Percentiles rank a stretch among this genome's conserved stretches.
Evolutionary conservation across 2,113 vertebrate species (phyloP).

Genomic region (Scortum barcoo): DNA sequence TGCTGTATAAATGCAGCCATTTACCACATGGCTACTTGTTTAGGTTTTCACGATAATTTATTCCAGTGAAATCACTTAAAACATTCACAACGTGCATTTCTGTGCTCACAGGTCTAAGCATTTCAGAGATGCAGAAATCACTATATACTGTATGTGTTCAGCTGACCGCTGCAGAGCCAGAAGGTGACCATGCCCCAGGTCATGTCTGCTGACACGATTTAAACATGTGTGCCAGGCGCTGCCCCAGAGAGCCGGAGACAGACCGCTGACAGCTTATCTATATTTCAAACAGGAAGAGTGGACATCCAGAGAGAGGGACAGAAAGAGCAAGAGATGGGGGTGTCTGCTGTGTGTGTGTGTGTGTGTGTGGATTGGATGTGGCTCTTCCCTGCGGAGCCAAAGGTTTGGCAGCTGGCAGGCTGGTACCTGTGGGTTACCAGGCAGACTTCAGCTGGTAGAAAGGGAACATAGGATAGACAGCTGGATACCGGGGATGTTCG

Average conservation of each 20-base stretch:
- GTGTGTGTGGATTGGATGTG: slow-evolving; percentile 56
- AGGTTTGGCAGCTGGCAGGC: slow-evolving; percentile 56
- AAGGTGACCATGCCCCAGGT: slow-evolving; percentile 61
- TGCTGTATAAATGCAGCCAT: too few relatives aligned
- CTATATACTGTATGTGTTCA: neutral
- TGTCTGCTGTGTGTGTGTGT: slow-evolving; percentile 29
- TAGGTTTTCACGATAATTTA: neutral
- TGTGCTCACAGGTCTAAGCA: neutral
- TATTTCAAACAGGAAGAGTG: slow-evolving; percentile 70
- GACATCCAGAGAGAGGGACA: slow-evolving; percentile 35
- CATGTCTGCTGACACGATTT: slow-evolving; percentile 68
- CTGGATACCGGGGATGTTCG: neutral
- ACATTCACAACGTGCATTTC: neutral
- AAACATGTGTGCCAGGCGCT: slow-evolving; percentile 62
- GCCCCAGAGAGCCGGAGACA: slow-evolving; percentile 56
- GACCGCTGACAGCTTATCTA: slow-evolving; percentile 74
- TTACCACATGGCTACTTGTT: too few relatives aligned
- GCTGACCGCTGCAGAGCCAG: slow-evolving; percentile 21
- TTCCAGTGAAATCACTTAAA: neutral
- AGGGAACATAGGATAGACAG: neutral
- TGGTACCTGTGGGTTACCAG: slow-evolving; percentile 68
- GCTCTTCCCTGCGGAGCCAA: slow-evolving; percentile 41
- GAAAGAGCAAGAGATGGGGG: neutral
- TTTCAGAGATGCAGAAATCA: neutral
- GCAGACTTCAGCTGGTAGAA: slow-evolving; percentile 64